Evolutionary conservation across 2,113 vertebrate genomes (phyloP), one percentile per base, ranked within the genome.

Genomic region (Trematocara macrostoma): DNA sequence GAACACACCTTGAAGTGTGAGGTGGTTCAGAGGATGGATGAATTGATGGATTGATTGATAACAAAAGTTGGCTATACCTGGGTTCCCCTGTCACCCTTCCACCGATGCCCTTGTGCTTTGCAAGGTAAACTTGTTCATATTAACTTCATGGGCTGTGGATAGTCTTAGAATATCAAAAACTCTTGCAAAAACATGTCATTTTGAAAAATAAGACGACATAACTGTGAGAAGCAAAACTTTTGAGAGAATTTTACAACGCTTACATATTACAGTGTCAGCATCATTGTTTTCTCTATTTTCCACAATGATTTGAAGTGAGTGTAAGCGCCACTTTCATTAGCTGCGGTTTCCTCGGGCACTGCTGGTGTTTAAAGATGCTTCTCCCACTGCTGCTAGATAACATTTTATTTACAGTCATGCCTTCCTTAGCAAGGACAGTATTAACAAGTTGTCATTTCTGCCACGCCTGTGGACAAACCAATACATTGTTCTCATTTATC

Each of bases 401-500:
- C 45, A 79, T 86, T 86, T 87, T 89, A 92, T 93, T 92, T 93
- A 93, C 86, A 90, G 55, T 84, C 83, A 89, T 78, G 80, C 57
- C 79, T 69, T 87, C 79, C 74, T 83, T 49, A 85, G 74, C 80
- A 87, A 91, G 90, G 88, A 87, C 84, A 78, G n/a, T 38, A 88
- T 86, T 85, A 92, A 85, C 74, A 88, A 81, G 67, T 93, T 90
- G 84, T 84, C 59, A 92, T 79, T 53, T 91, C 52, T 92, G 87
- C 92, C 90, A 83, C 3, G 55, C 57, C 79, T 81, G 84, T 88
- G 81, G 78, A 84, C 84, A 86, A 94, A 94, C 81, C 45, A 71
- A 78, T 82, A 61, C 85, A 88, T 81, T 84, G 82, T 85, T 74
- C 80, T 91, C 84, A 91, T 94, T 91, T 92, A 93, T 93, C 83